Conservation (phyloP, 2,113 vertebrate species). For the Pygoscelis antarcticus region DNA sequence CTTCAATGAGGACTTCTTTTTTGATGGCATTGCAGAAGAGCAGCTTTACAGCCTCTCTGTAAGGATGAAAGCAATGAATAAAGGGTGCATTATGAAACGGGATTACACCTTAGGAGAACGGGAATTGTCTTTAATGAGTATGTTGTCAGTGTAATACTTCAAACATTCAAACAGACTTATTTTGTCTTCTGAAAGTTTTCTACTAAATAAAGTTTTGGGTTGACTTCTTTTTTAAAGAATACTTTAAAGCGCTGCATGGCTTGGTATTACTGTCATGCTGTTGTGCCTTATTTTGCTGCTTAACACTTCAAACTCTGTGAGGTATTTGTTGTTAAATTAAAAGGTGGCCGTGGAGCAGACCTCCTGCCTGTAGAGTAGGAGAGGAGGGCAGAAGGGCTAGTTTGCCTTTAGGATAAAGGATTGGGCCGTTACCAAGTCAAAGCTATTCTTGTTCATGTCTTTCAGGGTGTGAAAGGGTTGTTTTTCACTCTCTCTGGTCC, state of each 20-base stretch:
- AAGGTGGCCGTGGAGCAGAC: neutral
- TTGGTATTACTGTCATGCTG: neutral
- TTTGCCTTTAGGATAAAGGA: neutral
- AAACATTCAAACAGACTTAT: neutral
- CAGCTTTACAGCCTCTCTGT: conserved; percentile 77
- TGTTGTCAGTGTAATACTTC: conserved; percentile 40
- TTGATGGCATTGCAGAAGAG: conserved; percentile 81
- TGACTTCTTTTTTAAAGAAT: neutral
- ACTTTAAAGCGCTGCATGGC: neutral
- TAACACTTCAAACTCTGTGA: neutral
- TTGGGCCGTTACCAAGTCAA: neutral
- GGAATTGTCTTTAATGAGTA: conserved; percentile 40
- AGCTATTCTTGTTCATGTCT: neutral
- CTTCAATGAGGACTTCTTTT: conserved; percentile 92
- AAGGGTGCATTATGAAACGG: conserved; percentile 82
- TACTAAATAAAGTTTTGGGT: conserved; percentile 69
- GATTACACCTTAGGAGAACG: conserved; percentile 55
- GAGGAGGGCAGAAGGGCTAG: neutral
- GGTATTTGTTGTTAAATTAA: neutral
- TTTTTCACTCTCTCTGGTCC: neutral
- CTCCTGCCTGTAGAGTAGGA: neutral
- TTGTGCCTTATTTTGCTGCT: neutral
- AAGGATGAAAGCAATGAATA: conserved; percentile 84
- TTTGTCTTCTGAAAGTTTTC: conserved; percentile 66
- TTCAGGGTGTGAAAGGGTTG: neutral